Base-by-base conservation (phyloP, 35 echinoderm and acorn worm genomes). In the Apostichopus parvimensis region DNA sequence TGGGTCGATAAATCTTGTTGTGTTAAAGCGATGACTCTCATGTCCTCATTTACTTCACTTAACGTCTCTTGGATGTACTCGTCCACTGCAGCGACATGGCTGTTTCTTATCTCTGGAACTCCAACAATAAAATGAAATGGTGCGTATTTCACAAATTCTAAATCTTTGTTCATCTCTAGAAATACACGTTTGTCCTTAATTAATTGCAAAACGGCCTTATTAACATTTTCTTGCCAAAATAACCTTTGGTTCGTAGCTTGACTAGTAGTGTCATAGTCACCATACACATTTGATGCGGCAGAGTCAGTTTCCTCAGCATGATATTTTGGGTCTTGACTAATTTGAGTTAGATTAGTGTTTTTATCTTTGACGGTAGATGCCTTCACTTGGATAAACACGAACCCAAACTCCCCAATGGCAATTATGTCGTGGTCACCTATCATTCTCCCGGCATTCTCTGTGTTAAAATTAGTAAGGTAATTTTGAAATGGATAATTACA, bases 41-140 rank as follows among this genome's bases (percentile, higher is more conserved):
- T 84, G 1, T 5, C 24, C 17, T 57, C 56, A 22, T 75, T 1
- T 75, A 24, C 20, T 75, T 75, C 71, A 7, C 6, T 75, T 75
- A 75, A 75, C 12, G 15, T 75, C 17, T 75, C 5, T 75, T n/a
- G 71, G 17, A 75, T 75, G 71, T 7, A 75, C 18, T 58, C 15
- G 8, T 59, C 53, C 57, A 84, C 81, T 58, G 17, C 1, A 10
- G 5, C 9, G 54, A 58, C 23, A 18, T 84, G 11, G 14, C 55
- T 59, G 57, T 25, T 12, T 59, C 24, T 14, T 5, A 84, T 59
- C 15, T 84, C 55, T 3, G 81, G 54, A n/a, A 84, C 57, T 5
- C 81, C 81, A 9, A 84, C 81, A 84, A 59, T 52, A 22, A 84
- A 84, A 25, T 84, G 81, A n/a, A 84, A 58, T 84, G 17, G 54